These are phyloP conservation scores for Hirundichthys speculiger DNA, from an alignment of 2,113 vertebrate genomes.

Conservation along the genomic window DNA sequence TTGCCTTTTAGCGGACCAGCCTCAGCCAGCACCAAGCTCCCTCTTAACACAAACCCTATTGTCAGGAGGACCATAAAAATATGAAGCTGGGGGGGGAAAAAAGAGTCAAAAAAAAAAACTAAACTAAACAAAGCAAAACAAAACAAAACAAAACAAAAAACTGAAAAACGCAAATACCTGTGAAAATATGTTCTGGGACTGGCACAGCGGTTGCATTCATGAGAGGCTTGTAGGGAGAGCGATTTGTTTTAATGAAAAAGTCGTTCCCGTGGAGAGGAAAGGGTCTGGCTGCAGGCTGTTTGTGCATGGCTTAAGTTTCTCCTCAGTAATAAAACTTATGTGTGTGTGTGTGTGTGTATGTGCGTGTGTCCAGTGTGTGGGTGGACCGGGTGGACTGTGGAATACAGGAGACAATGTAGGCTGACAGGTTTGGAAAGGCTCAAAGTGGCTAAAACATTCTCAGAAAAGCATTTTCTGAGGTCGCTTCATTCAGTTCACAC, in stretches of 20 bases:
- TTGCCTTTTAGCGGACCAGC: conserved; percentile 48
- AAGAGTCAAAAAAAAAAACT: no score
- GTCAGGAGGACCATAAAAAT: conserved; percentile 67
- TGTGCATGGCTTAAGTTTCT: conserved; percentile 77
- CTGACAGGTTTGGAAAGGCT: conserved; percentile 39
- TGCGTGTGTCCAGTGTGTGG: conserved; percentile 42
- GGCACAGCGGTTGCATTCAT: conserved; percentile 52
- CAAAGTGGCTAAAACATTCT: neutral
- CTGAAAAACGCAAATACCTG: conserved; percentile 46
- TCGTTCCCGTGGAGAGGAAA: conserved; percentile 61
- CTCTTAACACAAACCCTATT: conserved; percentile 43
- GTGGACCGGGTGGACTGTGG: conserved; percentile 33
- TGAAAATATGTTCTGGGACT: conserved; percentile 49
- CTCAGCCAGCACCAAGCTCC: conserved; percentile 21
- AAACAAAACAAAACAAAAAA: no score
- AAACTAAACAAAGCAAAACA: no score
- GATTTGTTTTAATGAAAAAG: conserved; percentile 76
- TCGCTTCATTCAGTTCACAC: neutral
- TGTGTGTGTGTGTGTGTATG: conserved; percentile 44
- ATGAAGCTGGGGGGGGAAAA: conserved; percentile 26
- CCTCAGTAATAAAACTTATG: conserved; percentile 71
- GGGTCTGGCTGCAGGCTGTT: conserved; percentile 66
- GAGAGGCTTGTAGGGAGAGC: conserved; percentile 62
- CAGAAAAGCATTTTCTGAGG: conserved; percentile 8
- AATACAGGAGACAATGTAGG: conserved; percentile 43